A percentile compares a stretch with the other conserved stretches of the same genome.
phyloP scores from a whole-genome alignment of 2,797 vertebrate species.

The Cephalopachus bancanus region DNA sequence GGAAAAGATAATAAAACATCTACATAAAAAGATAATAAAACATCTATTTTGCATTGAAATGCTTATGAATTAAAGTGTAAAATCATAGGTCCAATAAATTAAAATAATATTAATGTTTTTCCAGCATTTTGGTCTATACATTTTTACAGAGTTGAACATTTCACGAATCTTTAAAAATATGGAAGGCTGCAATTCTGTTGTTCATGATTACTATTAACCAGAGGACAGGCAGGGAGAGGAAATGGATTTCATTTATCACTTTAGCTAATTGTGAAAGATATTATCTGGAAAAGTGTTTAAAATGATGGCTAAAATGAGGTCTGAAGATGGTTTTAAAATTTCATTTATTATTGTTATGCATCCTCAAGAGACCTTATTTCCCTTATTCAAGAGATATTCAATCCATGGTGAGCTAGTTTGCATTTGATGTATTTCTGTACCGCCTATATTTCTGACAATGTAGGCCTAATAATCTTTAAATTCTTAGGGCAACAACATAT shows the following conservation, averaged over 20 bases:
- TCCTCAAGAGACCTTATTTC: conserved; percentile 62
- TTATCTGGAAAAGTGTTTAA: conserved; percentile 63
- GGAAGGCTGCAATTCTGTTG: conserved; percentile 55
- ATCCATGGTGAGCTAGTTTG: conserved; percentile 45
- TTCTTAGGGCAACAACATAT: conserved; percentile 61
- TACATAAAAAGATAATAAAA: conserved; percentile 56
- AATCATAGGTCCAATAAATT: not conserved
- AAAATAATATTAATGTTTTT: conserved; percentile 26
- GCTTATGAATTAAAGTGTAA: conserved; percentile 53
- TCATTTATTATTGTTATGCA: conserved; percentile 55
- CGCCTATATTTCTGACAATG: conserved; percentile 58
- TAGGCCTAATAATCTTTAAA: conserved; percentile 52
- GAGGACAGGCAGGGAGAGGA: conserved; percentile 25
- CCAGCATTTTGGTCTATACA: conserved; percentile 27
- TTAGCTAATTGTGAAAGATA: conserved; percentile 63
- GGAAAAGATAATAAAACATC: conserved; percentile 58
- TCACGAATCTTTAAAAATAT: conserved; percentile 54
- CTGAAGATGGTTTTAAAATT: conserved; percentile 61
- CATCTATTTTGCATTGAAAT: conserved; percentile 51
- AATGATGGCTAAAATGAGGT: conserved; percentile 72
- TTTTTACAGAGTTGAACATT: conserved; percentile 64
- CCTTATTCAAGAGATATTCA: conserved; percentile 35
- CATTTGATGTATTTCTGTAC: conserved; percentile 57
- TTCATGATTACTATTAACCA: not conserved
- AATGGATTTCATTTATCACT: conserved; percentile 44